Conservation (phyloP, 2,797 vertebrate genomes). For the Scomberomorus guttatus region DNA sequence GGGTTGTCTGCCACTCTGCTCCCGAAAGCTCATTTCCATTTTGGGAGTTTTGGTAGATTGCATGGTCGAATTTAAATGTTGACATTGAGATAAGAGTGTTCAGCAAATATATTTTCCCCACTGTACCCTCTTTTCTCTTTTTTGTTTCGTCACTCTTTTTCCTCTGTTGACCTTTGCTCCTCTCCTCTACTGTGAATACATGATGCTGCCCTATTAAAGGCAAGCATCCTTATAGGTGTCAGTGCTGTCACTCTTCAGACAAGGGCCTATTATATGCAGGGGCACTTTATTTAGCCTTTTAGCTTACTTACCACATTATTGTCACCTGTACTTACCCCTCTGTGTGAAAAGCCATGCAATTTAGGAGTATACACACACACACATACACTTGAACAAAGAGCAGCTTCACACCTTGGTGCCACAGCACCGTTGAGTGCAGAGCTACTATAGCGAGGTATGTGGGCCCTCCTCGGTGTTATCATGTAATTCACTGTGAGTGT, state of each 20-base stretch:
- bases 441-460: conserved; percentile 66
- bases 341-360: conserved; percentile 76
- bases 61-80: conserved; percentile 53
- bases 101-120: conserved; percentile 1
- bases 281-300: conserved; percentile 67
- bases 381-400: conserved; percentile 76
- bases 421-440: conserved; percentile 40
- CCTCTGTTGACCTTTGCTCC: conserved; percentile 42
- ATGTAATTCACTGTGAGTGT: conserved; percentile 76
- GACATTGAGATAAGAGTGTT: conserved; percentile 46
- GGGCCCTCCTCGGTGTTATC: conserved; percentile 72
- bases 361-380: conserved; percentile 62
- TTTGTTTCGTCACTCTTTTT: conserved; percentile 1
- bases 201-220: conserved; percentile 50
- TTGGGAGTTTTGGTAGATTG: conserved; percentile 58
- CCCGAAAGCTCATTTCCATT: conserved; percentile 69
- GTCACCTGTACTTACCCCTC: conserved; percentile 65
- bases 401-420: conserved; percentile 74
- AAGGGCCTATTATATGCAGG: conserved; percentile 55
- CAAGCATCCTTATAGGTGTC: conserved; percentile 68
- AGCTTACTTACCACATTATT: conserved; percentile 70
- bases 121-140: conserved; percentile 2
- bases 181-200: conserved; percentile 37
- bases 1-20: conserved; percentile 54
- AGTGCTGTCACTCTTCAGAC: conserved; percentile 59